Evolutionary conservation across 2,888 invertebrate genomes (phyloP), one percentile per base, ranked within the genome.

Genomic region (Digitonthophagus gazella): DNA sequence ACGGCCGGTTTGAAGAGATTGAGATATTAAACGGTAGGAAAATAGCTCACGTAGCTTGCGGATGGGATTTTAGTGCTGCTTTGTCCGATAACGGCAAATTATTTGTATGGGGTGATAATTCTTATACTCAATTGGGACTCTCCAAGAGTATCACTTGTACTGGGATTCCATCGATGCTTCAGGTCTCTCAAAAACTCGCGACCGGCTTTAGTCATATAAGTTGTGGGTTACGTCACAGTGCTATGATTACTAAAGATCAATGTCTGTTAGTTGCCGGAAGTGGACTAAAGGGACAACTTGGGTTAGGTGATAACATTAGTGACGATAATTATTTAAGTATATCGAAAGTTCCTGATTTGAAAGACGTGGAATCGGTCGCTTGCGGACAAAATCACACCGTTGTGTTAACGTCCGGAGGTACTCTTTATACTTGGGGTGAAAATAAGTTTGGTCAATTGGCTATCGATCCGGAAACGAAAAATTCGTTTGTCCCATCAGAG

Each of bases 341-440:
- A 80, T 79, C 85, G 73, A 84, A 83, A 84, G 88, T 90, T 72
- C 81, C 85, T 71, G 85, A 84, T 72, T 75, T 89, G 67, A 81
- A 83, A 72, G 83, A 87, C 76, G 84, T 93, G 76, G 82, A 85
- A 71, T 84, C 88, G 78, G 85, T 93, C 66, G 87, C 89, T 58
- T 93, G 93, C 81, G 96, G 96, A 1, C 93, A 95, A 81, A 90
- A 93, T 77, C 93, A 94, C 79, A 90, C 91, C 4, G 80, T 92
- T 54, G 89, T 87, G 8, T 76, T 88, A 67, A 85, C 84, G 57
- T 79, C 80, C 16, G 81, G 83, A 73, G 90, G 89, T 75, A 88
- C 85, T 68, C 84, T 90, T 70, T 92, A 85, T 84, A 89, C 85
- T 11, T 93, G 93, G 89, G 96, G 96, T 19, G 92, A 93, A 76